These are phyloP conservation scores for Alosa alosa DNA, from an alignment of 2,113 vertebrate species.

Conservation along the genomic window DNA sequence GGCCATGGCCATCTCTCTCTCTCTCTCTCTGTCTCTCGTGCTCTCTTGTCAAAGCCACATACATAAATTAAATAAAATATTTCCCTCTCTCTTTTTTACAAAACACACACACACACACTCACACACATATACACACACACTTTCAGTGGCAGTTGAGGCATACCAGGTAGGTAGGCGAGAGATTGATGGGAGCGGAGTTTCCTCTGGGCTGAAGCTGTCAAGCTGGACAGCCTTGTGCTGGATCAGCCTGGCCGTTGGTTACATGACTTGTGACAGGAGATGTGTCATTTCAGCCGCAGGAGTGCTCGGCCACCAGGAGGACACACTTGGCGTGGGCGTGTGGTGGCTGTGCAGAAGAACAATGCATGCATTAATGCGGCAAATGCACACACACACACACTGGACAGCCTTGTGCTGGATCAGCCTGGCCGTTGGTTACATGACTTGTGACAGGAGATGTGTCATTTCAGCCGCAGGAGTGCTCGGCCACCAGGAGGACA, in stretches of 20 bases:
- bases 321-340: neutral
- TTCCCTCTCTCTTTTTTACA: neutral
- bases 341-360: neutral
- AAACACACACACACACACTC: neutral
- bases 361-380: neutral
- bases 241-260: slow-evolving; percentile 3
- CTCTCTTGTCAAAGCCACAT: neutral
- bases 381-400: neutral
- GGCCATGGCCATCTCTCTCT: neutral
- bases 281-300: slow-evolving; percentile 7
- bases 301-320: neutral
- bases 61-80: neutral
- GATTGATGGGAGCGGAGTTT: slow-evolving; percentile 36
- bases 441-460: slow-evolving; percentile 14
- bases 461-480: neutral
- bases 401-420: slow-evolving; percentile 16
- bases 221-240: slow-evolving; percentile 17
- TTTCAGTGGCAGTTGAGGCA: slow-evolving; percentile 5
- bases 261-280: slow-evolving; percentile 4
- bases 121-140: neutral
- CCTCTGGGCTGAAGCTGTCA: slow-evolving; percentile 41
- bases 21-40: neutral
- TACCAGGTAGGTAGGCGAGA: slow-evolving; percentile 22
- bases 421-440: neutral
- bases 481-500: neutral